Evolutionary conservation across 1,140 invertebrate genomes (phyloP).

Genomic region (Tigriopus japonicus): DNA sequence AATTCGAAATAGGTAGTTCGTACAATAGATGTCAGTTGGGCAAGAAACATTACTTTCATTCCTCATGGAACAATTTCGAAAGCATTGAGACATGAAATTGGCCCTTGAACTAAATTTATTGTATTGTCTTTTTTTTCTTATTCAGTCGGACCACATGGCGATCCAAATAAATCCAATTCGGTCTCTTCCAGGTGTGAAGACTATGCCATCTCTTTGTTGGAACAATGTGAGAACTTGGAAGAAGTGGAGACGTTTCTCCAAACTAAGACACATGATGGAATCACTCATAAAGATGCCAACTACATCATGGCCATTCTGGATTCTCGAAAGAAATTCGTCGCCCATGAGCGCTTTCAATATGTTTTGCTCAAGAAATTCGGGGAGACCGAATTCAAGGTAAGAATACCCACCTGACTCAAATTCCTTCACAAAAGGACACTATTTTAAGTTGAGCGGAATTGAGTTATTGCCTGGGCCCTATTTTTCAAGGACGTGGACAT

Average conservation of each 20-base stretch:
- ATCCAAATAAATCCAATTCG: neutral
- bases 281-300: slow-evolving; percentile 5
- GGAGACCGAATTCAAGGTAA: neutral
- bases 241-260: slow-evolving; percentile 11
- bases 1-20: too few relatives aligned
- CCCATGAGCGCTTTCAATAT: slow-evolving; percentile 10
- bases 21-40: too few relatives aligned
- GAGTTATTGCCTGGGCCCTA: too few relatives aligned
- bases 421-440: too few relatives aligned
- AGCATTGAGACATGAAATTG: too few relatives aligned
- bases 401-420: neutral
- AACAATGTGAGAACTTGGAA: slow-evolving; percentile 8
- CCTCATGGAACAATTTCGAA: too few relatives aligned
- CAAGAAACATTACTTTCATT: too few relatives aligned
- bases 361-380: slow-evolving; percentile 11
- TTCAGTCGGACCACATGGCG: neutral
- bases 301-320: slow-evolving; percentile 11
- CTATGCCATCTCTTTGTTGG: slow-evolving; percentile 6
- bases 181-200: slow-evolving; percentile 5
- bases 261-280: neutral
- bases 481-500: too few relatives aligned
- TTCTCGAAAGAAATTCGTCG: slow-evolving; percentile 7
- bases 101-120: too few relatives aligned
- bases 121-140: too few relatives aligned
- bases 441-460: too few relatives aligned